Base-by-base conservation (phyloP, 2,113 vertebrate genomes). In the Sprattus sprattus region DNA sequence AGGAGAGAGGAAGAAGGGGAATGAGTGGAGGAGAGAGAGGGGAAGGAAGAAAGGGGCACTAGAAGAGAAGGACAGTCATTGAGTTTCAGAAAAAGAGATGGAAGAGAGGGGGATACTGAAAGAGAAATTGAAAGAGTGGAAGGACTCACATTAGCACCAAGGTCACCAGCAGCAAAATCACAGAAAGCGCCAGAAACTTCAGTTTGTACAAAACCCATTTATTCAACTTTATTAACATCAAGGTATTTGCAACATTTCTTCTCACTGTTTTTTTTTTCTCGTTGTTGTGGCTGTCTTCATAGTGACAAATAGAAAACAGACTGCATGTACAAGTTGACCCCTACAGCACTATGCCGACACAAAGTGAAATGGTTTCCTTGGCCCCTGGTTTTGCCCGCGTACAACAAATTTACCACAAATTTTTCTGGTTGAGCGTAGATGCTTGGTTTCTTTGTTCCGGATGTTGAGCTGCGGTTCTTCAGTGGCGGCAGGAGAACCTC, bases 241-340 rank as follows among this genome's bases (percentile, higher is more conserved):
- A 98, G 94, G 95, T 96, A 95, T 95, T 95, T 88, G 88, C 89
- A 88, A 91, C 90, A 90, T 90, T 88, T 88, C 88, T 88, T 92
- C 84, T 90, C 90, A 86, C 85, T 54, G 91, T 94, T 91, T 93
- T 91, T 89, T 95, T 95, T 97, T 95, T 88, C 84, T 86, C 81
- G 64, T 94, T 92, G 93, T 92, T 91, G 71, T 78, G 28, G 71
- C 39, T 78, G 71, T 78, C 28, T 91, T 94, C 94, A 95, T 95
- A 96, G 97, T 95, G 96, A 97, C 96, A 97, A 97, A 97, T 98
- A 98, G 96, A 99, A 98, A 99, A 98, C 96, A 97, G 96, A 97
- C 95, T 94, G 96, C 92, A 90, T 97, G 95, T 97, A 97, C 96
- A 97, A 92, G 95, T 95, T 94, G 95, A 96, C 89, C 96, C 95